Evolutionary conservation across 2,113 vertebrate species (phyloP), one percentile per base, ranked within the genome.

Genomic region (Phainopepla nitens): DNA sequence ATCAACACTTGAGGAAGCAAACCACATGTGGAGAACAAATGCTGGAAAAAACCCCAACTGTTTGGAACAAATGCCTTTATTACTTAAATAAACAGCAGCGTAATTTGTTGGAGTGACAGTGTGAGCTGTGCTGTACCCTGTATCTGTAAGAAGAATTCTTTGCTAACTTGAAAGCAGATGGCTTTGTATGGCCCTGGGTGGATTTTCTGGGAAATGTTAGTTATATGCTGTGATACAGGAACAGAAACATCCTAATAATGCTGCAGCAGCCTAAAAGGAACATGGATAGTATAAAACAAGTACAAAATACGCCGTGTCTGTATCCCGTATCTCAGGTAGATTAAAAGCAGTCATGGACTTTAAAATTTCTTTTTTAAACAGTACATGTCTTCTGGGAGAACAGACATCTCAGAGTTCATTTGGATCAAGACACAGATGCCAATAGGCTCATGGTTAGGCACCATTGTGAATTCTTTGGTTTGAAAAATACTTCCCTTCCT

Each of bases 21-120:
- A 92, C 76, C 87, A 93, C 89, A 97, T 96, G 69, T 97, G 90
- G 93, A 45, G 73, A 87, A 93, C 91, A 96, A 95, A 96, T 92
- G 85, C 86, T 97, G 90, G 93, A 57, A 91, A 78, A 89, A 78
- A 15, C 1, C 28, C 54, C 58, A 75, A 54, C 80, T 61, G 79
- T 89, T 90, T 79, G 95, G 94, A 96, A 95, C 69, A 91, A 95
- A 82, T 87, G 91, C 82, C 29, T 85, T 73, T 83, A 91, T 92
- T 94, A 81, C 76, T 96, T 93, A 80, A 85, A 91, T 82, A 96
- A 96, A 95, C 84, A 96, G 47, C 56, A 80, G 71, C 0, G 0
- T 79, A 87, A 91, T 90, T 93, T 91, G 71, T 69, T 89, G 82
- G 82, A 95, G 87, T 89, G 79, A 81, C 57, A 91, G 66, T 33